These are phyloP conservation scores for Anguilla pacifica DNA, from an alignment of 2,797 vertebrate genomes.

Conservation along the genomic window DNA sequence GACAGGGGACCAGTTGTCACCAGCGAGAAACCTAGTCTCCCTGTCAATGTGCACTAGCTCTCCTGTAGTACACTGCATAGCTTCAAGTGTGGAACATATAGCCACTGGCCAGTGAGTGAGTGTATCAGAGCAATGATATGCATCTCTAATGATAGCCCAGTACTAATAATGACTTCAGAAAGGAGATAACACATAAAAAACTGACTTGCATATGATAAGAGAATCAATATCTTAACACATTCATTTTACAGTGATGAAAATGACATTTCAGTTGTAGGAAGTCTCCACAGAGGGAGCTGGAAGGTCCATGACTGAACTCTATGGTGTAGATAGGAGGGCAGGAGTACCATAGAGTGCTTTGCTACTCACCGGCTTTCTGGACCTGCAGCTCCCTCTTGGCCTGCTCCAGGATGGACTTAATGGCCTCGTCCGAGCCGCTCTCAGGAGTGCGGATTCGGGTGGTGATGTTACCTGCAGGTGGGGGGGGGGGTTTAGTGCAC, in stretches of 20 bases:
- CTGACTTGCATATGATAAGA: background rate
- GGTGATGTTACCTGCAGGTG: constrained; percentile 83
- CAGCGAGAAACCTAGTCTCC: too few relatives aligned
- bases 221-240: background rate
- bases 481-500: constrained; percentile 34
- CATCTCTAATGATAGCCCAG: too few relatives aligned
- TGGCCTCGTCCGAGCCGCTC: constrained; percentile 86
- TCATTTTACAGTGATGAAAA: background rate
- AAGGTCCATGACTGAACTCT: background rate
- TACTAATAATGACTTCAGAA: too few relatives aligned
- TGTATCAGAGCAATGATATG: too few relatives aligned
- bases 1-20: too few relatives aligned
- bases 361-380: constrained; percentile 80
- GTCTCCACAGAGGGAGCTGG: background rate
- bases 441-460: constrained; percentile 85
- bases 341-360: background rate
- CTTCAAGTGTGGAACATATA: too few relatives aligned
- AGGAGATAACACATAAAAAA: background rate
- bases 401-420: constrained; percentile 90
- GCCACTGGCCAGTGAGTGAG: too few relatives aligned
- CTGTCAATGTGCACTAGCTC: too few relatives aligned
- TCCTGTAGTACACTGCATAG: too few relatives aligned
- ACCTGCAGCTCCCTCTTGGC: constrained; percentile 90
- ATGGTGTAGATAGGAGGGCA: background rate
- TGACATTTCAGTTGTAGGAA: background rate